Percentiles rank a stretch among this genome's conserved stretches.
These are phyloP conservation scores for Sternotherus odoratus DNA, from an alignment of 2,797 vertebrate genomes.

Conservation along the genomic window DNA sequence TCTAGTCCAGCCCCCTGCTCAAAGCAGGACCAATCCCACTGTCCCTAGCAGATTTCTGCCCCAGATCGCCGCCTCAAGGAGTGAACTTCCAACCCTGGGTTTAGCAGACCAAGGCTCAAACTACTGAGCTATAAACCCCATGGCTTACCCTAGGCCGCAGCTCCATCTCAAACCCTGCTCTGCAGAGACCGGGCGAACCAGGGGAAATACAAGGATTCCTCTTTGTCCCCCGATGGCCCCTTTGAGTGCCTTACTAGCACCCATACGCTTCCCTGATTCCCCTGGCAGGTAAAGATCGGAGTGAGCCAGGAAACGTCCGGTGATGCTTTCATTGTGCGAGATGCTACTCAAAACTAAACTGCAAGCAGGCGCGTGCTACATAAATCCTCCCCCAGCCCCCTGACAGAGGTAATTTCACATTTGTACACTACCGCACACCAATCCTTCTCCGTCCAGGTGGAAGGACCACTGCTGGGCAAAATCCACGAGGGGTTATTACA, in stretches of 20 bases:
- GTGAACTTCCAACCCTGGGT: no score
- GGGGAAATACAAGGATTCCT: neutral
- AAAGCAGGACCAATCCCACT: no score
- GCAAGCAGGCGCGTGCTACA: neutral
- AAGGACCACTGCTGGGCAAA: neutral
- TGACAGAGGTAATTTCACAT: neutral
- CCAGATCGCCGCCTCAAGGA: no score
- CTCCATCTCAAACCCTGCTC: neutral
- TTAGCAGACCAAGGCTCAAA: neutral
- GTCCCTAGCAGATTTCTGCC: no score
- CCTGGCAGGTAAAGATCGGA: neutral
- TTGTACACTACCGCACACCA: neutral
- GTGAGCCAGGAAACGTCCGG: neutral
- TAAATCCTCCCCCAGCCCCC: neutral
- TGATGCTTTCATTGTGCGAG: no score
- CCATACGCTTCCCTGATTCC: neutral
- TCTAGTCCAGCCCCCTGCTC: no score
- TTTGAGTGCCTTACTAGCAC: no score
- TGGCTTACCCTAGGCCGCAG: neutral
- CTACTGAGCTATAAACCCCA: neutral
- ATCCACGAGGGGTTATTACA: neutral
- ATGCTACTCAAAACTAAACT: neutral
- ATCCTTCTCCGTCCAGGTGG: neutral
- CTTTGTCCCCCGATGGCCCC: neutral
- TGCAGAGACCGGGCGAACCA: no score